Conservation (phyloP, 2,888 invertebrate species). For the Trissonchulus sp. region DNA sequence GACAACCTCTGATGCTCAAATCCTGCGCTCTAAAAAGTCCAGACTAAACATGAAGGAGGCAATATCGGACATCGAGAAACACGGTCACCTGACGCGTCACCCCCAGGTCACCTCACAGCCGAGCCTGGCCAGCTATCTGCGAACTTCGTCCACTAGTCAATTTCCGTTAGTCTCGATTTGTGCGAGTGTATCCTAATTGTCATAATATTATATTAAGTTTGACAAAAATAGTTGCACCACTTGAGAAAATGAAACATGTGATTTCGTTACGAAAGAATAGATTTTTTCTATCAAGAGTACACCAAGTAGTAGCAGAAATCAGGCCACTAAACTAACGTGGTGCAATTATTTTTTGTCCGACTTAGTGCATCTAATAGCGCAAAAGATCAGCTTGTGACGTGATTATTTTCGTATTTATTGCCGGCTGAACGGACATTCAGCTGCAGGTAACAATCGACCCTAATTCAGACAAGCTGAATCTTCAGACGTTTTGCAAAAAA, state of each 20-base stretch:
- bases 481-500: no score
- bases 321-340: no score
- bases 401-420: no score
- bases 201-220: background rate
- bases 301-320: no score
- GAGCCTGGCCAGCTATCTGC: background rate
- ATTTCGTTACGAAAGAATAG: no score
- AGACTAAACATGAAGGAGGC: slow-evolving; percentile 34
- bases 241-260: no score
- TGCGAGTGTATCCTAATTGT: background rate
- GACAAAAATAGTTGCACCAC: background rate
- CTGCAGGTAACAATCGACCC: no score
- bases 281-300: no score
- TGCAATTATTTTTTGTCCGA: background rate
- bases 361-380: no score
- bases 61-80: slow-evolving; percentile 28
- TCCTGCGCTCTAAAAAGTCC: slow-evolving; percentile 30
- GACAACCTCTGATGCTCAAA: slow-evolving; percentile 15
- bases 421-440: no score
- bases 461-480: no score
- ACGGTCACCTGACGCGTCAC: background rate
- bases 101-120: background rate
- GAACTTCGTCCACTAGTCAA: background rate
- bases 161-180: background rate
- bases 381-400: no score